Conservation (phyloP, 1,140 invertebrate genomes). For the Caenorhabditis remanei region DNA sequence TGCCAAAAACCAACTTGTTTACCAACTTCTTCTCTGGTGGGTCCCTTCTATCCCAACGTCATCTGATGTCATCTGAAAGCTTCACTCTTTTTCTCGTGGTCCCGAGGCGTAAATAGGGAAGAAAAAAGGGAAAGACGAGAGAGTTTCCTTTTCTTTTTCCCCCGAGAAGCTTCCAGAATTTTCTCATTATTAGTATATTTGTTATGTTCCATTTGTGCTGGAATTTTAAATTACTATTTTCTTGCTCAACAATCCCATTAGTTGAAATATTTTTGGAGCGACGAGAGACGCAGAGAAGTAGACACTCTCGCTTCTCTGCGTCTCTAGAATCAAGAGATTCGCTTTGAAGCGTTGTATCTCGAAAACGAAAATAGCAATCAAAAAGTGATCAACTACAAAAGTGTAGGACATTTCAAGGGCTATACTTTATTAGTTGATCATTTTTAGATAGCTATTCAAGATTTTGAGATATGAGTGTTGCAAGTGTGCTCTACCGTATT, state of each 20-base stretch:
- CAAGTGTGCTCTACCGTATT: no score
- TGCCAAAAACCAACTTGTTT: constrained; percentile 29
- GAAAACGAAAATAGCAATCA: not conserved
- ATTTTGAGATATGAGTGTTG: not conserved
- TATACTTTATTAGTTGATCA: not conserved
- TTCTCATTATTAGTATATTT: no score
- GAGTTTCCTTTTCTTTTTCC: not conserved
- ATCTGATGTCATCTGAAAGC: constrained; percentile 34
- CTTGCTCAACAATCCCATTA: no score
- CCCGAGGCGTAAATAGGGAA: constrained; percentile 15
- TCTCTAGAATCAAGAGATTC: not conserved
- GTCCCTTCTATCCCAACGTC: constrained; percentile 1
- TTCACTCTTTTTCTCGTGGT: not conserved
- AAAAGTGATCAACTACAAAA: not conserved
- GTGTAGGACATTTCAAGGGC: not conserved
- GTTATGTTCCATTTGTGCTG: no score
- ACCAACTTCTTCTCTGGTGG: constrained; percentile 1
- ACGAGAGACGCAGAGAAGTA: no score
- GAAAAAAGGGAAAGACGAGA: not conserved
- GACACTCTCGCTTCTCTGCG: no score
- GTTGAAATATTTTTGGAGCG: no score
- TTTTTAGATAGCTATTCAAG: not conserved
- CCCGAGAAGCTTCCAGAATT: not conserved
- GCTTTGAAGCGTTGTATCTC: not conserved
- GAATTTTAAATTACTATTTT: no score